Conservation (phyloP, 2,888 invertebrate genomes). For the Norana najaformis region DNA sequence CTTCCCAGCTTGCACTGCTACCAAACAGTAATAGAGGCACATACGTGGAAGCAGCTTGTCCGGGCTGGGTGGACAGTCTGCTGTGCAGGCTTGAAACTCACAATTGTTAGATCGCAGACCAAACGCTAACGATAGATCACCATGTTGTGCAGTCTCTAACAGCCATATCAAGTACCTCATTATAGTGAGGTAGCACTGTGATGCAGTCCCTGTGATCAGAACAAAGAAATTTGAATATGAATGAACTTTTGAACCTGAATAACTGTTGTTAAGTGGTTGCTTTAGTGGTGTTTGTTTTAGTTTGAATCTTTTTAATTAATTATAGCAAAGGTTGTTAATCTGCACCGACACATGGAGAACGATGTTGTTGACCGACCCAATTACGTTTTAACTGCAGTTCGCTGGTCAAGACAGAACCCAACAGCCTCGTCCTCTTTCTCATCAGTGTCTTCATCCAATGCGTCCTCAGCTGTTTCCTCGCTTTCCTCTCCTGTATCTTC, state of each 20-base stretch:
- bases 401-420: slow-evolving; percentile 72
- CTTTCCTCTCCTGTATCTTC: slow-evolving; percentile 69
- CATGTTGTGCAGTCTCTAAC: too few species aligned
- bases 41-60: too few species aligned
- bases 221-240: not conserved
- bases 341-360: slow-evolving; percentile 76
- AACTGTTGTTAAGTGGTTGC: not conserved
- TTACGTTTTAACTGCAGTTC: slow-evolving; percentile 75
- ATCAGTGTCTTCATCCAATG: slow-evolving; percentile 5
- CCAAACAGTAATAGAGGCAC: too few species aligned
- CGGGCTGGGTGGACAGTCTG: too few species aligned
- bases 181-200: too few species aligned
- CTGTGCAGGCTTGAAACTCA: too few species aligned
- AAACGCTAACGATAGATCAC: too few species aligned
- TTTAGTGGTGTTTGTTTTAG: not conserved
- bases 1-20: too few species aligned
- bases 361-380: slow-evolving; percentile 79
- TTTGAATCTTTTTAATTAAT: not conserved
- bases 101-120: too few species aligned
- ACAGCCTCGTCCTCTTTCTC: slow-evolving; percentile 28
- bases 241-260: not conserved
- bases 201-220: too few species aligned
- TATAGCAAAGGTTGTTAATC: slow-evolving; percentile 56
- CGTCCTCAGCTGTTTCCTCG: slow-evolving; percentile 18
- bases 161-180: too few species aligned